Conservation (phyloP, 2,797 vertebrate genomes). For the Prionace glauca region DNA sequence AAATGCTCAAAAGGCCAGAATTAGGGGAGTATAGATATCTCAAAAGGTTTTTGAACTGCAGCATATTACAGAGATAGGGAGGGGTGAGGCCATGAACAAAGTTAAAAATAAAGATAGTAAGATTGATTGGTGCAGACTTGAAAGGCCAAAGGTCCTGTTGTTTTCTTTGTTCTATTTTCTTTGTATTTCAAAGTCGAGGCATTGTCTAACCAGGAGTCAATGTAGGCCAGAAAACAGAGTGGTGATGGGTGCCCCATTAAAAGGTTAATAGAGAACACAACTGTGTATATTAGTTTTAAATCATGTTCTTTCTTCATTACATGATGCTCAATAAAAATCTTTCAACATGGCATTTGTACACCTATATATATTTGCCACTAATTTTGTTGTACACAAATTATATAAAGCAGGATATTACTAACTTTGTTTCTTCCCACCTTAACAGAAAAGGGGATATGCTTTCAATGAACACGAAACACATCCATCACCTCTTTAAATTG, state of each 20-base stretch:
- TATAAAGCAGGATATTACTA: background rate
- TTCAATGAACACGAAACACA: background rate
- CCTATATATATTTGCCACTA: background rate
- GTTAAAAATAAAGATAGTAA: background rate
- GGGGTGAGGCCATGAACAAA: no score
- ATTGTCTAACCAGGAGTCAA: background rate
- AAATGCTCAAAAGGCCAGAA: no score
- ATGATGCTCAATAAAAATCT: background rate
- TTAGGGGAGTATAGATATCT: no score
- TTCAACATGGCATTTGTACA: background rate
- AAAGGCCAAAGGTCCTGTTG: no score
- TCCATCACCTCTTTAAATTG: background rate
- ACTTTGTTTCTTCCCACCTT: background rate
- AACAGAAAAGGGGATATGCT: background rate
- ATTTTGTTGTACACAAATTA: background rate
- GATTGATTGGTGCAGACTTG: no score
- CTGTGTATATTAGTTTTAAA: background rate
- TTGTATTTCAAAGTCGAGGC: background rate
- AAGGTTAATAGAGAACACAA: background rate
- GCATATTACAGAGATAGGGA: no score
- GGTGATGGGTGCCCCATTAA: background rate
- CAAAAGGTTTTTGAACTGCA: no score
- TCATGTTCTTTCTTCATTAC: background rate
- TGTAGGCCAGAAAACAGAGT: background rate
- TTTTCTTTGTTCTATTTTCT: no score